Conservation (phyloP, 2,113 vertebrate genomes). For the Thermophis baileyi region DNA sequence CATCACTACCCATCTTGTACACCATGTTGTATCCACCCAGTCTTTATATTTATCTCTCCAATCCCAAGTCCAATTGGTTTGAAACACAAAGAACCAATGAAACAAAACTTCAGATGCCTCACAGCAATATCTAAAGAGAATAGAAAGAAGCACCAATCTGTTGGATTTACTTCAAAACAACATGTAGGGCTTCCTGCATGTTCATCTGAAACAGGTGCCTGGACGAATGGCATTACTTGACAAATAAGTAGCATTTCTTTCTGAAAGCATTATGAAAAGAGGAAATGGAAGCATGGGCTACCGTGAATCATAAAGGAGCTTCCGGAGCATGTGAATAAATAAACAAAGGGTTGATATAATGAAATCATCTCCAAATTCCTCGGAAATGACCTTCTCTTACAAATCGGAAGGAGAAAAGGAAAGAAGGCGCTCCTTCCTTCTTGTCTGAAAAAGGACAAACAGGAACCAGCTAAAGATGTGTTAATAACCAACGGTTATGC, state of each 20-base stretch:
- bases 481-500: constrained; percentile 25
- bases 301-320: constrained; percentile 6
- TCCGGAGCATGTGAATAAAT: constrained; percentile 39
- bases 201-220: constrained; percentile 29
- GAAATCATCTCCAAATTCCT: constrained; percentile 2
- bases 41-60: neutral
- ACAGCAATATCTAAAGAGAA: neutral
- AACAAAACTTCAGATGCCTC: neutral
- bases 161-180: constrained; percentile 17
- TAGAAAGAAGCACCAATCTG: neutral
- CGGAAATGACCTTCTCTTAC: constrained; percentile 3
- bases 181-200: neutral
- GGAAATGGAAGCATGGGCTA: constrained; percentile 35
- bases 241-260: neutral
- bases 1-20: neutral
- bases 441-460: constrained; percentile 31
- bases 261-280: constrained; percentile 11
- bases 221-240: constrained; percentile 14
- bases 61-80: accelerated
- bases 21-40: neutral
- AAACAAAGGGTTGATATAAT: constrained; percentile 12
- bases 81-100: neutral
- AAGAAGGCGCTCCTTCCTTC: constrained; percentile 9
- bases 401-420: constrained; percentile 33
- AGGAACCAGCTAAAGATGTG: constrained; percentile 25